Evolutionary conservation across 2,113 vertebrate genomes (phyloP), one percentile per base, ranked within the genome.

Genomic region (Entomyzon cyanotis): DNA sequence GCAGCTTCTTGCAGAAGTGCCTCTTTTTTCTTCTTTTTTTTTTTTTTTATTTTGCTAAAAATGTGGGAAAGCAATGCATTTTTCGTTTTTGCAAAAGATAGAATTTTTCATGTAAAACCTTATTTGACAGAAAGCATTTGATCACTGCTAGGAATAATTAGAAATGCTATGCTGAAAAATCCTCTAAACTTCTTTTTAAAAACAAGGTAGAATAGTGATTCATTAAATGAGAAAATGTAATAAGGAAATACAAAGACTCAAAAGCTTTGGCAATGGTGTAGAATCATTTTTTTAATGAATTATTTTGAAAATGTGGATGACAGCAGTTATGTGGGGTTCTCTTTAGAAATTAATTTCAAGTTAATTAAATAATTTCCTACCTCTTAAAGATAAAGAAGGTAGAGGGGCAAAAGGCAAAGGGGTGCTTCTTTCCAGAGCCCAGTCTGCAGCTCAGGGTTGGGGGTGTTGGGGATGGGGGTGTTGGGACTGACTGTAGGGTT

Each of bases 391-490:
- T 58, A 65, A 79, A 63, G 49, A 52, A 41, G 8, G 22, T 27
- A 27, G 42, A 10, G 9, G 7, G 9, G 3, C 35, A 88, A 68
- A 94, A 78, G 59, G 33, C 47, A 42, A 33, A 59, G 30, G 4
- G 15, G 1, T 65, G 4, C 35, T 39, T 44, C 50, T 69, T 33
- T 24, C 11, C 39, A 25, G 55, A 1, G 0, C 5, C 22, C 0
- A 2, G 62, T 14, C 35, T 84, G 67, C 12, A 5, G 5, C 2
- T 35, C 31, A 62, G 41, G 46, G 22, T 7, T 10, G 11, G 22
- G 27, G 13, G 1, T 5, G 6, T 14, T 5, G 3, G 42, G 31
- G 30, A 35, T 4, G 5, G 42, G 27, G 12, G 2, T 10, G 7
- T 65, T 4, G 6, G 39, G 16, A 37, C 33, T 83, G 67, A 33